Evolutionary conservation across 2,797 vertebrate species (phyloP), one percentile per base, ranked within the genome.

Genomic region (Tokudaia muenninki): DNA sequence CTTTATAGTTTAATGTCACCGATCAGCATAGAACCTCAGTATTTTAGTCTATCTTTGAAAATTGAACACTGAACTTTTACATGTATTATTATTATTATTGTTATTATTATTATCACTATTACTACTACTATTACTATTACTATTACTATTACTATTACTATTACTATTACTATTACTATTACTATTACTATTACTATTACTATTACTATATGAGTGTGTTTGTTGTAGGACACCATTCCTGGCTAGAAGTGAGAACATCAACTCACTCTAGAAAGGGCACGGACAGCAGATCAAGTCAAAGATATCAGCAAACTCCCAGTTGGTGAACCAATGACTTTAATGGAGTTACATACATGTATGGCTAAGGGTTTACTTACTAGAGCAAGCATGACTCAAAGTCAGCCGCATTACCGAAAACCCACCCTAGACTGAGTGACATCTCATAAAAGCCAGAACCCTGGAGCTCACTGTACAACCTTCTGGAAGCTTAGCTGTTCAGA

Each of bases 1-100:
- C 77, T 87, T 97, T 65, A 80, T 19, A 89, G 41, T 80, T 96
- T 79, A 55, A 4, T 87, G 19, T 74, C 8, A 77, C 3, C 70
- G 29, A 82, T 82, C 19, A 89, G 26, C 37, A 90, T 82, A 91
- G 65, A 82, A 82, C 2, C 16, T 61, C 11, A 37, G 65, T 61
- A 87, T 63, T 92, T 95, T 97, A 44, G 72, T 82, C 65, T 88
- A 61, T 59, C 50, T 47, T 87, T 84, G 8, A 6, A 90, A 90
- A 89, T 16, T 78, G 2, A 44, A 94, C 91, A 92, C 1, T 80
- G 10, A 7, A 65, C 13, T n/a, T 63, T 59, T 17, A 29, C 37
- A 31, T 59, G 41, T 37, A 22, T 44, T 59, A 41, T 26, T 34
- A 7, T 34, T 17, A 37, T 83, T 37, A 55, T 26, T 26, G 13